Evolutionary conservation across 2,888 invertebrate genomes (phyloP).

Genomic region (Stenurella melanura): DNA sequence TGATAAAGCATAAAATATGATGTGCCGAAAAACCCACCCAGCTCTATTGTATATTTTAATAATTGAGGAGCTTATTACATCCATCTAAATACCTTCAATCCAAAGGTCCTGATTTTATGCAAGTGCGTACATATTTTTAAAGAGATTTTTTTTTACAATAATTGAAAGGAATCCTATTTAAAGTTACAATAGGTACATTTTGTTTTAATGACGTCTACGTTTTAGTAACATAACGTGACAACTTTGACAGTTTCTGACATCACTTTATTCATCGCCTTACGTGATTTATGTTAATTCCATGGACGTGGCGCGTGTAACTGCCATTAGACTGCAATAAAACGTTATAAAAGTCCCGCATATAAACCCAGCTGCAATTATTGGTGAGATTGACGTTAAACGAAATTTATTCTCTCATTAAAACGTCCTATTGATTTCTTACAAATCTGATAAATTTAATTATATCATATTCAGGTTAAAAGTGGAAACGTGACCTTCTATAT

Average conservation of each 20-base stretch:
- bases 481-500: neutral
- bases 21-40: too few species aligned
- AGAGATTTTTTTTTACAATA: too few species aligned
- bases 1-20: too few species aligned
- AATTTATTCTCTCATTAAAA: constrained; percentile 37
- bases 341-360: neutral
- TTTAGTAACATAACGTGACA: neutral
- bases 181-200: too few species aligned
- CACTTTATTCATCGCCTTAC: neutral
- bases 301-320: neutral
- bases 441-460: constrained; percentile 39
- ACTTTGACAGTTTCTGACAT: neutral
- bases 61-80: too few species aligned
- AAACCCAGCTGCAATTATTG: constrained; percentile 3
- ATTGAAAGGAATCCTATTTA: too few species aligned
- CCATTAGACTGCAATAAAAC: neutral
- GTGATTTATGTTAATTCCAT: neutral
- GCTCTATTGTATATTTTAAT: too few species aligned
- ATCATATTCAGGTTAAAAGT: constrained; percentile 42
- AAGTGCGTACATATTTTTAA: too few species aligned
- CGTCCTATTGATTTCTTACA: constrained; percentile 39
- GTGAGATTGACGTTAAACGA: constrained; percentile 2
- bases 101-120: too few species aligned
- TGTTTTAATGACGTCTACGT: neutral
- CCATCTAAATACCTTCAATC: too few species aligned